Evolutionary conservation across 2,888 invertebrate species (phyloP), one percentile per base, ranked within the genome.

Genomic region (Melipona beecheii): DNA sequence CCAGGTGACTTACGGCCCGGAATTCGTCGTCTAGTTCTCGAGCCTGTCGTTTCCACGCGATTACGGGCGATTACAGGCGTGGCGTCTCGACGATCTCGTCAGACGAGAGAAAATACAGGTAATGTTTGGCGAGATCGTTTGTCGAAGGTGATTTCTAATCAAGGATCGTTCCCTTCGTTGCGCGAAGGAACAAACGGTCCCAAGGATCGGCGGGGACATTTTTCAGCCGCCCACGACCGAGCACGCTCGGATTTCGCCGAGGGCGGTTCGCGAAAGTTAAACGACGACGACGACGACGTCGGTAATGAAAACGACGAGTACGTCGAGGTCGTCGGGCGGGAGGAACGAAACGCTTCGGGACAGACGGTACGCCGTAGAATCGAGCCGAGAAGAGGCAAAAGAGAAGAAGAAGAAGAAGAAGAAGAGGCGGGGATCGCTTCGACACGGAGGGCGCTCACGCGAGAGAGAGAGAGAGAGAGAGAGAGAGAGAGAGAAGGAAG

Each of bases 1-100:
- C 9, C 43, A 43, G 9, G 58, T 75, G 64, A 73, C 76, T 69
- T 65, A 70, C 24, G 68, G 64, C 21, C 76, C 60, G 4, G 49
- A 56, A 71, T 64, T 72, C 58, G 36, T 24, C 54, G 71, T 73
- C 76, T 81, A 81, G 81, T 81, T 68, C 75, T 72, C 83, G 75
- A 56, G 56, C 81, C 71, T 58, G 73, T 83, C 58, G 75, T 56
- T 68, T 62, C 21, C 60, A 58, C 62, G 68, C 71, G 76, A 76
- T 83, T 73, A 81, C 83, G 27, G 27, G 21, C 65, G 65, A 65
- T 74, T 64, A 52, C 74, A 43, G 43, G 9, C 43, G 9, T 52
- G n/a, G n/a, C 64, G 36, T 64, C 27, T 62, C 36, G 21, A 5
- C 52, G 19, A 62, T 36, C 65, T 56, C 54, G 43, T 64, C 52